phyloP scores from a whole-genome alignment of 35 echinoderm and acorn worm genomes.

The Eucidaris tribuloides region DNA sequence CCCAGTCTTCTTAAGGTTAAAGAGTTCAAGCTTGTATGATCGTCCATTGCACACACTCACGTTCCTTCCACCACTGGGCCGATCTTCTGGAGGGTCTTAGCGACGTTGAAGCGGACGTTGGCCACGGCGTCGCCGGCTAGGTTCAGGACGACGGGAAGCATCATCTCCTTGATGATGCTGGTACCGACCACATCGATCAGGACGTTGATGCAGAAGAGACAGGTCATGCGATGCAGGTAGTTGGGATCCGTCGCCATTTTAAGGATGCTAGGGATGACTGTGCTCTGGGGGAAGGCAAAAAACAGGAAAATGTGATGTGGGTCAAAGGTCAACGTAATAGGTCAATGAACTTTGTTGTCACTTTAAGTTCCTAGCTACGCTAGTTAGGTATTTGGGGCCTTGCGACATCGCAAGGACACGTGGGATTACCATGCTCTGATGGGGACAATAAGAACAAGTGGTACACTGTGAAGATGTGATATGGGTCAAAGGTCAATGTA shows the following conservation, averaged over 20 bases:
- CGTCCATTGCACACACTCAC: no score
- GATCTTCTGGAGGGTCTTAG: constrained; percentile 86
- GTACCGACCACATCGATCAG: constrained; percentile 66
- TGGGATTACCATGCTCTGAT: no score
- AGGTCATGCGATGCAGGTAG: constrained; percentile 98
- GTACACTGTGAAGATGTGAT: no score
- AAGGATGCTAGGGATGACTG: constrained; percentile 83
- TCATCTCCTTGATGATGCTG: constrained; percentile 39
- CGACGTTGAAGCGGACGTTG: constrained; percentile 95
- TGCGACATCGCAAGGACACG: no score
- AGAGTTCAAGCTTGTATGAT: no score
- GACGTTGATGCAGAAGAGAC: constrained; percentile 96
- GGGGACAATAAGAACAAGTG: no score
- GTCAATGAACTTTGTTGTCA: no score
- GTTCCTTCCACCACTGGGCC: constrained; percentile 51
- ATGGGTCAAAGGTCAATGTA: no score
- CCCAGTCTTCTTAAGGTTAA: no score
- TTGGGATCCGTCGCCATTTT: constrained; percentile 82
- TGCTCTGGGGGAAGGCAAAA: constrained; percentile 42
- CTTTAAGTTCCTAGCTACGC: no score
- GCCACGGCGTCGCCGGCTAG: constrained; percentile 69
- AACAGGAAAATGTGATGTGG: not conserved
- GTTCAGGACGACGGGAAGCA: constrained; percentile 65
- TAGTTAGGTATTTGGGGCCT: no score
- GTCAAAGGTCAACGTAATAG: no score